phyloP scores from a whole-genome alignment of 2,113 vertebrate genomes.

The Misgurnus mizolepis region DNA sequence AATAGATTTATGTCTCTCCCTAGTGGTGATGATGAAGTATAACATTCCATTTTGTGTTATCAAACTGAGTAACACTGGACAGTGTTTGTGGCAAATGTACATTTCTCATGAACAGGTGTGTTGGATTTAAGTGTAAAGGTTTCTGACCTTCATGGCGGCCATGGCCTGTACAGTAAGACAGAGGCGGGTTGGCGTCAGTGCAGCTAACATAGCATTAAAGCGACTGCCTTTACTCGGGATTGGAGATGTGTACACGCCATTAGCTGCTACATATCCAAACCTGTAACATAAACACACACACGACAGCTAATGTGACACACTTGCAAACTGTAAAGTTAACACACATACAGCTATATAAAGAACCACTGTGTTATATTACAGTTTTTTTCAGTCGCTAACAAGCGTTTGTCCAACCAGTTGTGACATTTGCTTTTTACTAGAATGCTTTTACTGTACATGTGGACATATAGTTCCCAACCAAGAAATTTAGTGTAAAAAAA shows the following conservation, averaged over 20 bases:
- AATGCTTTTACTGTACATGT: too few relatives aligned
- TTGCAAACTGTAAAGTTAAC: too few relatives aligned
- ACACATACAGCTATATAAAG: too few relatives aligned
- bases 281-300: conserved; percentile 53
- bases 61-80: neutral
- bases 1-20: conserved; percentile 14
- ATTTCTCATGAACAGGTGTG: neutral
- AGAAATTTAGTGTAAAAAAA: too few relatives aligned
- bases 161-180: conserved; percentile 64
- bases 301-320: neutral
- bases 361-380: too few relatives aligned
- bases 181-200: conserved; percentile 64
- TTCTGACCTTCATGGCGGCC: conserved; percentile 68
- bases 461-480: too few relatives aligned
- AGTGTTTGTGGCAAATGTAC: neutral
- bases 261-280: conserved; percentile 65
- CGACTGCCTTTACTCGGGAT: conserved; percentile 59
- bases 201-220: conserved; percentile 65
- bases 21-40: conserved; percentile 10
- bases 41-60: neutral
- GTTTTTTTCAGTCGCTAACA: too few relatives aligned
- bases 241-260: conserved; percentile 64
- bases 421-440: too few relatives aligned
- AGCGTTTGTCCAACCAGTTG: too few relatives aligned
- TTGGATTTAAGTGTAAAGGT: neutral